These are phyloP conservation scores for Rousettus leschenaultii DNA, from an alignment of 2,113 vertebrate genomes.

Conservation along the genomic window DNA sequence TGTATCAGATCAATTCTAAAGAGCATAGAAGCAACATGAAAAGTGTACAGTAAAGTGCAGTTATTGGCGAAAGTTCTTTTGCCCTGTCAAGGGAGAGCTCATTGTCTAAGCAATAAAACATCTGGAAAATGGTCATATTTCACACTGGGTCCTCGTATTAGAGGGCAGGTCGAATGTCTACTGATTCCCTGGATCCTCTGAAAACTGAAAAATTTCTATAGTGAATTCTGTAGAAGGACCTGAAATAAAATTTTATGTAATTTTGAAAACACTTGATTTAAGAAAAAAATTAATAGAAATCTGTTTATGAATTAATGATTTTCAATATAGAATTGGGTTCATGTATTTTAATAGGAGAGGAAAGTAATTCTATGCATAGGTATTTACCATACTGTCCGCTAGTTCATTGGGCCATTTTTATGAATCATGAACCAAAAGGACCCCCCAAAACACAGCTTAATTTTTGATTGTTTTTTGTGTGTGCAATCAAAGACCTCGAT, in stretches of 20 bases:
- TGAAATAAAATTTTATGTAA: constrained; percentile 6
- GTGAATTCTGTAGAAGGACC: not conserved
- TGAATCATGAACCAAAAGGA: constrained; percentile 7
- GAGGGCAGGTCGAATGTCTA: not conserved
- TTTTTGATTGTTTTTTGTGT: not conserved
- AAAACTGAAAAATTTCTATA: constrained; percentile 18
- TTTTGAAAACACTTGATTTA: not conserved
- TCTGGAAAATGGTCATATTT: constrained; percentile 19
- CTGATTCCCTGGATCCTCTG: not conserved
- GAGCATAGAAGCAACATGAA: not conserved
- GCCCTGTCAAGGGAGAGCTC: not conserved
- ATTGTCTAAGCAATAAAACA: not conserved
- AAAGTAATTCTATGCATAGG: not conserved
- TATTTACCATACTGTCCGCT: not conserved
- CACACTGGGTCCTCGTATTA: not conserved
- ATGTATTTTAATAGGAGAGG: not conserved
- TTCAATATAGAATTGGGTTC: not conserved
- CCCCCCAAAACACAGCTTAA: not conserved
- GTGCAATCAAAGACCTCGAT: not conserved
- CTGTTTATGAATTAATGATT: not conserved
- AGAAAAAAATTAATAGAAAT: not conserved
- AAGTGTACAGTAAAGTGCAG: not conserved
- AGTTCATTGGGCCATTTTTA: not conserved
- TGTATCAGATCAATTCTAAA: not conserved
- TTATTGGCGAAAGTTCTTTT: not conserved